Evolutionary conservation across 2,888 invertebrate genomes (phyloP).

Genomic region (Tanypteryx hageni): DNA sequence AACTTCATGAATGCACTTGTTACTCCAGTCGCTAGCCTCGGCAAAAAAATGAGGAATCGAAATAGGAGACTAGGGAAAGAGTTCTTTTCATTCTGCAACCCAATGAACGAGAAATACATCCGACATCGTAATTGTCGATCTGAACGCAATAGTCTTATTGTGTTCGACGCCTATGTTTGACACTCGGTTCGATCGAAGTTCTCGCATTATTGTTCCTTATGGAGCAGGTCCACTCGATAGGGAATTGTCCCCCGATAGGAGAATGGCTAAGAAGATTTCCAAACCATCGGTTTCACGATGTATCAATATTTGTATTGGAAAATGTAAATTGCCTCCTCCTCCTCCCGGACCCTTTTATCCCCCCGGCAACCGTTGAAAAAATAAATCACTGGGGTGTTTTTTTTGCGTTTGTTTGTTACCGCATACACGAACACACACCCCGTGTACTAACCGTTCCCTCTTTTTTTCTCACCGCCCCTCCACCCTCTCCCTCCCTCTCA

Average conservation of each 20-base stretch:
- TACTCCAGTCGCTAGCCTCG: neutral
- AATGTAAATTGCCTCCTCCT: slow-evolving; percentile 41
- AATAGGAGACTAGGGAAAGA: too few relatives aligned
- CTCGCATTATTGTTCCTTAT: slow-evolving; percentile 20
- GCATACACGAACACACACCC: slow-evolving; percentile 28
- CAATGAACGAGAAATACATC: too few relatives aligned
- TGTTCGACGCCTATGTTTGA: slow-evolving; percentile 36
- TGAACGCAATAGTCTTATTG: neutral
- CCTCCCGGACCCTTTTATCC: slow-evolving; percentile 4
- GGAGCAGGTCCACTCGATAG: slow-evolving; percentile 33
- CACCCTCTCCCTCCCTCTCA: neutral
- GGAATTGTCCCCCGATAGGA: neutral
- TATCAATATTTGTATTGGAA: slow-evolving; percentile 64
- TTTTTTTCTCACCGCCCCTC: neutral
- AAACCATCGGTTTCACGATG: slow-evolving; percentile 46
- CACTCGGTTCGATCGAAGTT: neutral
- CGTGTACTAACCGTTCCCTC: neutral
- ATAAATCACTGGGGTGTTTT: slow-evolving; percentile 52
- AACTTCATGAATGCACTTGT: neutral
- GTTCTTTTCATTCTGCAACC: too few relatives aligned
- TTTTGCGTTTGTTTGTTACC: slow-evolving; percentile 34
- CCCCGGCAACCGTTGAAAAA: slow-evolving; percentile 51
- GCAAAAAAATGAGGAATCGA: neutral
- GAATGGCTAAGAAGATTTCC: slow-evolving; percentile 37
- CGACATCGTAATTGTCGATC: slow-evolving; percentile 1